These are phyloP conservation scores for Iguana delicatissima DNA, from an alignment of 2,797 vertebrate species.

Conservation along the genomic window DNA sequence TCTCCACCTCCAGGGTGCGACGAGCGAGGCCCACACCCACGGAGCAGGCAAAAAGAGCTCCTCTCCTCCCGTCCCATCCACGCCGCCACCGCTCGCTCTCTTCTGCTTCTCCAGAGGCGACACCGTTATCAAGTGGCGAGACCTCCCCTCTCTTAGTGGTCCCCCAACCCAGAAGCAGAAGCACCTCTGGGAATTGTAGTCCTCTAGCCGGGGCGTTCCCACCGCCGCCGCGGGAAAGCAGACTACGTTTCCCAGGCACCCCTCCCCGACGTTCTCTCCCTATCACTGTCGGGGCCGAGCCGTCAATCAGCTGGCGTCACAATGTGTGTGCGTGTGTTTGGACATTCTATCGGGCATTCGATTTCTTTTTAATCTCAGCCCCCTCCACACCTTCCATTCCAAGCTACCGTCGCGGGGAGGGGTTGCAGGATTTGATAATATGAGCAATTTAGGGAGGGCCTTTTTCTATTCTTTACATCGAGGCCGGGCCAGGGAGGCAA, in stretches of 20 bases:
- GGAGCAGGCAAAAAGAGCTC: no score
- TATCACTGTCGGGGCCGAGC: constrained; percentile 62
- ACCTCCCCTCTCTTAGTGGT: neutral
- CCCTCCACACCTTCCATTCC: constrained; percentile 34
- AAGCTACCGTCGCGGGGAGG: constrained; percentile 19
- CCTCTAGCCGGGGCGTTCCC: neutral
- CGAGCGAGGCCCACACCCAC: no score
- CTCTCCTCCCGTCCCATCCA: neutral
- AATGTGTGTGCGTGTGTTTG: constrained; percentile 67
- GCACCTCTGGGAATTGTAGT: constrained; percentile 71
- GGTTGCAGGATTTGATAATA: neutral
- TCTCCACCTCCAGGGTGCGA: no score
- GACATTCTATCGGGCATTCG: constrained; percentile 38
- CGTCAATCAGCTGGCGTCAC: constrained; percentile 80
- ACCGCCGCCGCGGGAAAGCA: constrained; percentile 17
- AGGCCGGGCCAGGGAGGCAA: constrained; percentile 75
- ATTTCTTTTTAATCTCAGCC: neutral
- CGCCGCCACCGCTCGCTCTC: constrained; percentile 53
- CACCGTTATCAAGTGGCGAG: constrained; percentile 39
- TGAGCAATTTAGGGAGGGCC: constrained; percentile 70
- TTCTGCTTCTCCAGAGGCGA: neutral
- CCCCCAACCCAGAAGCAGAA: neutral
- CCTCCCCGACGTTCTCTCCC: constrained; percentile 51
- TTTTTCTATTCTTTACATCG: constrained; percentile 46
- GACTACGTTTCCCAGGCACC: constrained; percentile 77